Conservation (phyloP, 2,888 invertebrate species). For the Lacanobia wlatinum region DNA sequence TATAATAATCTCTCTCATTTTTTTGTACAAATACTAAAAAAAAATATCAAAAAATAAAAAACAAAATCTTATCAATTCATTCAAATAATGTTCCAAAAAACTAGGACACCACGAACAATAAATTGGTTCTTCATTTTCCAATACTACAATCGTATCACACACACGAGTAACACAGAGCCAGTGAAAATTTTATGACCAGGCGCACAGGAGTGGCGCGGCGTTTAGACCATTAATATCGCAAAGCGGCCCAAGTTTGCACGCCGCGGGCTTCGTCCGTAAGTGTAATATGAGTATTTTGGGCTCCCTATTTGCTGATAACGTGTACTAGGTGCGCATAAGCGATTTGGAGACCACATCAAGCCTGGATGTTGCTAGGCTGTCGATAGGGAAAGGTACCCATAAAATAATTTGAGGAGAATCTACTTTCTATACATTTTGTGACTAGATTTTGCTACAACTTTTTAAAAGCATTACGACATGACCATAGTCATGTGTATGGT, state of each 20-base stretch:
- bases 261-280: slow-evolving; percentile 17
- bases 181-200: slow-evolving; percentile 38
- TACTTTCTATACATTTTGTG: not conserved
- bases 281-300: slow-evolving; percentile 39
- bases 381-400: not conserved
- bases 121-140: not conserved
- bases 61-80: too few relatives aligned
- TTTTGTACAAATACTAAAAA: too few relatives aligned
- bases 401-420: not conserved
- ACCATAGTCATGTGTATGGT: not conserved
- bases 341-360: not conserved
- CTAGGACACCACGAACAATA: not conserved
- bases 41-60: too few relatives aligned
- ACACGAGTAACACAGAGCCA: slow-evolving; percentile 3
- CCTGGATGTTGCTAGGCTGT: not conserved
- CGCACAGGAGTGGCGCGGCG: slow-evolving; percentile 16
- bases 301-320: slow-evolving; percentile 30
- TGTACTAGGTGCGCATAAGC: slow-evolving; percentile 29
- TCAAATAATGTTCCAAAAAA: too few relatives aligned
- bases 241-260: slow-evolving; percentile 31
- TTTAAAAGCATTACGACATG: not conserved
- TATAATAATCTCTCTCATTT: too few relatives aligned
- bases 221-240: slow-evolving; percentile 44
- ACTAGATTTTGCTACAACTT: not conserved
- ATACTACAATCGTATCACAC: not conserved